Percentiles rank a stretch among this genome's conserved stretches.
These are phyloP conservation scores for Drosophila murphyi DNA, from an alignment of 1,140 invertebrate genomes.

Conservation along the genomic window DNA sequence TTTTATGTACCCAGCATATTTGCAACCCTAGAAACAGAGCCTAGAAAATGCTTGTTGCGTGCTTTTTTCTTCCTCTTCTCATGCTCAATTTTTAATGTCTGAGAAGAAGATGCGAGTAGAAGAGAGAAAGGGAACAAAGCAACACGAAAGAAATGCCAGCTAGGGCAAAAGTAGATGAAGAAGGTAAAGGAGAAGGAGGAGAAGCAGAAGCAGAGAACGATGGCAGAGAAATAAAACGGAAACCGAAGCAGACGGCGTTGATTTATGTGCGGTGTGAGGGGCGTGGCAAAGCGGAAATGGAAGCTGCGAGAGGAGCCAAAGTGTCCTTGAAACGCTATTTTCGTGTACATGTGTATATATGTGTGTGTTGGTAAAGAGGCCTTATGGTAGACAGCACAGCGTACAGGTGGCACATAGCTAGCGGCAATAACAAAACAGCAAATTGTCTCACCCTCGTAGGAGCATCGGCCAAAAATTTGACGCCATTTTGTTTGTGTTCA, in stretches of 20 bases:
- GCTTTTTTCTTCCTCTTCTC: constrained; percentile 8
- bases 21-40: constrained; percentile 44
- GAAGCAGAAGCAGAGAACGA: constrained; percentile 1
- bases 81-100: constrained; percentile 25
- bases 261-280: constrained; percentile 49
- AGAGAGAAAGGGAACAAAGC: constrained; percentile 34
- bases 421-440: constrained; percentile 28
- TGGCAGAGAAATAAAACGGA: constrained; percentile 26
- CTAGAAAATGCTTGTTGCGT: constrained; percentile 34
- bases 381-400: constrained; percentile 12
- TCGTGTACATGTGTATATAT: not conserved
- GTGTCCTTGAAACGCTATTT: constrained; percentile 63
- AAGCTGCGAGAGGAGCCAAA: constrained; percentile 23
- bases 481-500: constrained; percentile 45
- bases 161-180: not conserved
- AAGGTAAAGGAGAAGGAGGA: constrained; percentile 17
- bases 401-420: constrained; percentile 73
- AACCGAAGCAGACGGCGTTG: constrained; percentile 55
- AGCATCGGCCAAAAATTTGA: not conserved
- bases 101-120: constrained; percentile 12
- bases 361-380: not conserved
- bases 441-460: not conserved
- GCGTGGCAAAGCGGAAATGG: not conserved
- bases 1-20: constrained; percentile 18
- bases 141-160: constrained; percentile 11